These are phyloP conservation scores for Dioctria linearis DNA, from an alignment of 2,888 invertebrate genomes.

Conservation along the genomic window DNA sequence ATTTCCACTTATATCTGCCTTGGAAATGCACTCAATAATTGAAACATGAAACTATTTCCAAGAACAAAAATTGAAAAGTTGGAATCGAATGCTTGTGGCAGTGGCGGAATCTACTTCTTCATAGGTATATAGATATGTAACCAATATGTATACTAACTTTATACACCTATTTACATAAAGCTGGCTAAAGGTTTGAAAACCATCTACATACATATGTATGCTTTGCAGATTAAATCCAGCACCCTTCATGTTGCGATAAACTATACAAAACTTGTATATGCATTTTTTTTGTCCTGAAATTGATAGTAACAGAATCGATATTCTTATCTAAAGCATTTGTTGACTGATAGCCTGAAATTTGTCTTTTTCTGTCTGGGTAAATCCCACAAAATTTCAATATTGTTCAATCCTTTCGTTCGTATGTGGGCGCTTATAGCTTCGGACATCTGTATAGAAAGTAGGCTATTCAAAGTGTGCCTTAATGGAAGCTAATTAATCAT, in stretches of 20 bases:
- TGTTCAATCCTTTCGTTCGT: not conserved
- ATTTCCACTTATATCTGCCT: too few species aligned
- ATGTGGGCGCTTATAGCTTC: too few species aligned
- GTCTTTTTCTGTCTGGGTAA: conserved; percentile 28
- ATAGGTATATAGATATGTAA: not conserved
- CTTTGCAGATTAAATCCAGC: too few species aligned
- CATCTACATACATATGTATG: too few species aligned
- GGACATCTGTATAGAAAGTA: not conserved
- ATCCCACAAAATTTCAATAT: conserved; percentile 26
- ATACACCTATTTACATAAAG: too few species aligned
- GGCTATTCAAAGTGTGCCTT: not conserved
- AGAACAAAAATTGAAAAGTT: conserved; percentile 20
- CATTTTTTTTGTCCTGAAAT: not conserved
- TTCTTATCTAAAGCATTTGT: conserved; percentile 44
- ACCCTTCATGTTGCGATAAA: too few species aligned
- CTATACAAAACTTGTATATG: not conserved
- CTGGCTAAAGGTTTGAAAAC: too few species aligned
- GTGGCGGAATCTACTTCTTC: too few species aligned
- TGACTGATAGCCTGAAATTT: conserved; percentile 46
- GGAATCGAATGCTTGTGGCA: not conserved
- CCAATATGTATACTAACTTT: too few species aligned
- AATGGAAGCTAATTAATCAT: not conserved
- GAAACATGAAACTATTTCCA: conserved; percentile 30
- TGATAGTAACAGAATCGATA: conserved; percentile 33
- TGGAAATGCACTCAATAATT: conserved; percentile 21